Conservation (phyloP, 2,797 vertebrate genomes). For the Myioborus miniatus region DNA sequence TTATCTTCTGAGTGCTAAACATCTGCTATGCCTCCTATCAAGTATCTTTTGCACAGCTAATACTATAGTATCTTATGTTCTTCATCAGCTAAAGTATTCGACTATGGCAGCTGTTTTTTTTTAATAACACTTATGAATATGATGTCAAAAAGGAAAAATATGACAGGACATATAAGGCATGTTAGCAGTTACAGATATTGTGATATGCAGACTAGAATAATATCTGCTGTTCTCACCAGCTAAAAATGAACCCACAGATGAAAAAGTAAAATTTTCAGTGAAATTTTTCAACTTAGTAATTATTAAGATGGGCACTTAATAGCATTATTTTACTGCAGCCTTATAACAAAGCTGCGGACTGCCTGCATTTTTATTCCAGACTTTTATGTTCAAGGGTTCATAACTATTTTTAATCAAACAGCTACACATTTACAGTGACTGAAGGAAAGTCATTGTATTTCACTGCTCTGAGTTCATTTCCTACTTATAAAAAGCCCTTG, state of each 20-base stretch:
- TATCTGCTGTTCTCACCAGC: neutral
- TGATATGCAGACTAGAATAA: neutral
- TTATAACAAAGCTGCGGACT: neutral
- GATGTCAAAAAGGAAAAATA: conserved; percentile 56
- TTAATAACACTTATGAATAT: conserved; percentile 46
- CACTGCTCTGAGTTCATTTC: neutral
- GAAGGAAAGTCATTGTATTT: neutral
- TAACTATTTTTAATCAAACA: neutral
- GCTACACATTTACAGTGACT: neutral
- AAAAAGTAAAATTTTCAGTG: neutral
- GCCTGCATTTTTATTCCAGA: neutral
- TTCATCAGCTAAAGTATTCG: conserved; percentile 70
- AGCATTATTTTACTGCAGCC: neutral
- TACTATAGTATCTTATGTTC: conserved; percentile 60
- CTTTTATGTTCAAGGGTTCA: neutral
- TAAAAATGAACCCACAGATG: neutral
- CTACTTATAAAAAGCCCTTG: neutral
- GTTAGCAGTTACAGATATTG: conserved; percentile 12
- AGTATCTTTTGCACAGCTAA: conserved; percentile 66
- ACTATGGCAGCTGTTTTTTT: conserved; percentile 65
- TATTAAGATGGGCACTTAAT: neutral
- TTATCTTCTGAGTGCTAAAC: conserved; percentile 65
- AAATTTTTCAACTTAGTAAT: neutral
- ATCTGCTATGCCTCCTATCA: conserved; percentile 70
- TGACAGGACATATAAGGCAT: conserved; percentile 28